A percentile compares a stretch with the other conserved stretches of the same genome.
These are phyloP conservation scores for Nylanderia fulva DNA, from an alignment of 1,140 invertebrate genomes.

Conservation along the genomic window DNA sequence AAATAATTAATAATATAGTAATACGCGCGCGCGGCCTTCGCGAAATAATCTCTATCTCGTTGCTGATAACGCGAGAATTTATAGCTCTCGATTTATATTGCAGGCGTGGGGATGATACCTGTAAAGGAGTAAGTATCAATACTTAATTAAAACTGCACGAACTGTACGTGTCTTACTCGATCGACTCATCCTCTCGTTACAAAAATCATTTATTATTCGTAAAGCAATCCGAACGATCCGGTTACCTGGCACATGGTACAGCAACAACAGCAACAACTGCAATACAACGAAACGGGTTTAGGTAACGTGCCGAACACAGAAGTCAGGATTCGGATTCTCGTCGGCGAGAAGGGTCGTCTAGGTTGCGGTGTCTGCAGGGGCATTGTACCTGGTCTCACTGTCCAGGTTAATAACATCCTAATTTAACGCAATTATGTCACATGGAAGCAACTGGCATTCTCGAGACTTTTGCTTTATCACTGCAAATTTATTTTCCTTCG, in stretches of 20 bases:
- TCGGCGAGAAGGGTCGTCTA: slow-evolving; percentile 83
- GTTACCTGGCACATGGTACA: slow-evolving; percentile 92
- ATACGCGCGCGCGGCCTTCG: neutral
- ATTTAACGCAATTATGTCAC: neutral
- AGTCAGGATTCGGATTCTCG: slow-evolving; percentile 82
- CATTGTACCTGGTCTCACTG: slow-evolving; percentile 83
- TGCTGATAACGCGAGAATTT: slow-evolving; percentile 18
- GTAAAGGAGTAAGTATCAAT: slow-evolving; percentile 93
- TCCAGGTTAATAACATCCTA: slow-evolving; percentile 77
- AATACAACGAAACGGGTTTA: slow-evolving; percentile 79
- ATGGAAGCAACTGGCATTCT: neutral
- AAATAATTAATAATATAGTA: slow-evolving; percentile 56
- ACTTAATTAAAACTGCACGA: slow-evolving; percentile 45
- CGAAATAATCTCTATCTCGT: slow-evolving; percentile 19
- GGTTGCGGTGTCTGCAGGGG: slow-evolving; percentile 84
- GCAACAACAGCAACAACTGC: slow-evolving; percentile 80
- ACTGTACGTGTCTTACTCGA: neutral
- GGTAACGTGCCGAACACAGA: slow-evolving; percentile 78
- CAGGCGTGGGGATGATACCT: slow-evolving; percentile 95
- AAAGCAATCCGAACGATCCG: slow-evolving; percentile 89
- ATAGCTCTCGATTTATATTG: slow-evolving; percentile 80
- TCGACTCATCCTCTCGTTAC: slow-evolving; percentile 43
- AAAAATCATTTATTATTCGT: slow-evolving; percentile 70
- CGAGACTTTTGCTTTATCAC: neutral
- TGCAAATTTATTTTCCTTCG: neutral